Percentiles rank a stretch among this genome's conserved stretches.
Evolutionary conservation across 2,888 invertebrate species (phyloP).

Genomic region (Tyria jacobaeae): DNA sequence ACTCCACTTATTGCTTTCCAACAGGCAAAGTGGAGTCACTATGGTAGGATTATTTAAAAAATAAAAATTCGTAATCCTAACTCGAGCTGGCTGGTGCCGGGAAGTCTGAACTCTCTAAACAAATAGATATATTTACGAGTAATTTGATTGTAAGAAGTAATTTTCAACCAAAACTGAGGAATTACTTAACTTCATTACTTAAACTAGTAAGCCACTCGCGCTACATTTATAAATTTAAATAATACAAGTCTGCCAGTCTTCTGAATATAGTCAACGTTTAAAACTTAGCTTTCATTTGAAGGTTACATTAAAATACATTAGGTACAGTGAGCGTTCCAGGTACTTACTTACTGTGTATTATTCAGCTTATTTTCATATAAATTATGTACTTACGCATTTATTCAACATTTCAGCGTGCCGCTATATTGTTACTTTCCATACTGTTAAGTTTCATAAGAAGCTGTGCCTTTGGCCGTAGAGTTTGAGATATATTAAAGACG

Average conservation of each 20-base stretch:
- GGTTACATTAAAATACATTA: slow-evolving; percentile 8
- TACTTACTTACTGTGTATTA: slow-evolving; percentile 10
- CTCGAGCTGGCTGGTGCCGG: too few relatives aligned
- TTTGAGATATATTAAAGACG: neutral
- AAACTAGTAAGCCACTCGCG: neutral
- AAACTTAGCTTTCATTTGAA: slow-evolving; percentile 5
- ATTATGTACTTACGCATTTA: slow-evolving; percentile 24
- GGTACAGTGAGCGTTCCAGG: neutral
- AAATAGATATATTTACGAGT: too few relatives aligned
- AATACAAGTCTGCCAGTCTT: neutral
- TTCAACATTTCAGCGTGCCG: slow-evolving; percentile 7
- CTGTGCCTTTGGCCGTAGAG: neutral
- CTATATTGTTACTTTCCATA: slow-evolving; percentile 9
- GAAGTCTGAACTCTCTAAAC: too few relatives aligned
- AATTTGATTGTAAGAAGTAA: neutral
- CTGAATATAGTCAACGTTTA: neutral
- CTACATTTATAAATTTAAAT: slow-evolving; percentile 5
- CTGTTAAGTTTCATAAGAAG: neutral
- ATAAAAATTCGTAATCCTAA: too few relatives aligned
- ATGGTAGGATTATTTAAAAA: too few relatives aligned
- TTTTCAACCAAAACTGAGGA: neutral
- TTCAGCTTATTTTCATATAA: slow-evolving; percentile 20
- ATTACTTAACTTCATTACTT: neutral
- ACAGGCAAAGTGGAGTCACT: too few relatives aligned
- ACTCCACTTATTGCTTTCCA: too few relatives aligned